A percentile compares a stretch with the other conserved stretches of the same genome.
phyloP scores from a whole-genome alignment of 35 echinoderm and acorn worm genomes.

The Apostichopus japonicus region DNA sequence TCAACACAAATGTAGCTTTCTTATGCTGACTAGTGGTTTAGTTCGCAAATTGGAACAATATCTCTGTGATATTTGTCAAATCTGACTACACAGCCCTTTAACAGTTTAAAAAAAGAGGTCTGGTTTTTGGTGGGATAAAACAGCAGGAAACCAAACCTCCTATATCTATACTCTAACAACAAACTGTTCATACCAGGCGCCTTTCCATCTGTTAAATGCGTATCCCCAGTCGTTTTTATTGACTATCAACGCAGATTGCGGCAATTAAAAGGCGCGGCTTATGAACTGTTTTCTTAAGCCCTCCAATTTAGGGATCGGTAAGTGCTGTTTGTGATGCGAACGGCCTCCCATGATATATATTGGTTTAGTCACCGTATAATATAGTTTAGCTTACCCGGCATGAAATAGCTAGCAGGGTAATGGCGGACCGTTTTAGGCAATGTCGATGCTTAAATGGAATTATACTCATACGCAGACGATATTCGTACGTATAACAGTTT shows the following conservation, averaged over 20 bases:
- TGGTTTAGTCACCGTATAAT: background rate
- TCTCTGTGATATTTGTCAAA: background rate
- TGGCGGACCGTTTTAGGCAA: background rate
- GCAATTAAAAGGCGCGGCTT: constrained; percentile 54
- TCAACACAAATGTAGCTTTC: no score
- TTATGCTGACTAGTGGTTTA: no score
- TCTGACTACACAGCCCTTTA: background rate
- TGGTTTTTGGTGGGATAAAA: constrained; percentile 34
- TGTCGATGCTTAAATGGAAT: no score
- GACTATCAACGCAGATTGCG: constrained; percentile 25
- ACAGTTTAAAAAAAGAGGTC: background rate
- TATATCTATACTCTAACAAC: background rate
- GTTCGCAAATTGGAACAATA: no score
- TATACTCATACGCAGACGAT: no score
- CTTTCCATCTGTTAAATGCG: constrained; percentile 54
- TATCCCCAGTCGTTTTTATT: constrained; percentile 40
- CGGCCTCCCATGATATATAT: constrained; percentile 19
- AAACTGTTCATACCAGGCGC: constrained; percentile 17
- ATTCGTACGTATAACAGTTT: no score
- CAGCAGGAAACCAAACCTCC: constrained; percentile 19
- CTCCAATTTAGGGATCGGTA: background rate
- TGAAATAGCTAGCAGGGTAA: background rate
- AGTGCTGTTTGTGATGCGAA: background rate
- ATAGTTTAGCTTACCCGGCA: background rate
- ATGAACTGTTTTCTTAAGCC: constrained; percentile 45